These are phyloP conservation scores for Hydrolagus affinis DNA, from an alignment of 2,113 vertebrate species.

Conservation along the genomic window DNA sequence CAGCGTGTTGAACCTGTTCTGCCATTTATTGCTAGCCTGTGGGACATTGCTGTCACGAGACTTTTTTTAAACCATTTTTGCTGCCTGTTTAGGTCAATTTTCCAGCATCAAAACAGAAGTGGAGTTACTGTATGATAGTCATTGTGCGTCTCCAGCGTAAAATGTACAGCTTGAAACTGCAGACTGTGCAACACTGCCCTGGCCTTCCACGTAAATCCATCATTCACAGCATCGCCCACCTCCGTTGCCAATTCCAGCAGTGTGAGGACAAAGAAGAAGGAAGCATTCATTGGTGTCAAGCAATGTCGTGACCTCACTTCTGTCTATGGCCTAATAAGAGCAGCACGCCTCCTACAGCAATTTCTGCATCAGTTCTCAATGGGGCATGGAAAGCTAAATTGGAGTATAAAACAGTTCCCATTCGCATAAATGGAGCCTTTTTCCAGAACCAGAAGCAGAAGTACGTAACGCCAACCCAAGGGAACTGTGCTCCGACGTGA, in stretches of 20 bases:
- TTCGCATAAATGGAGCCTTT: too few species aligned
- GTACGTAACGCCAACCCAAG: too few species aligned
- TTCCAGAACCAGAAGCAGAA: too few species aligned
- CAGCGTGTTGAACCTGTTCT: too few species aligned
- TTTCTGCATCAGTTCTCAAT: neutral
- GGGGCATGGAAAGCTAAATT: neutral
- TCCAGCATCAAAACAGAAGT: neutral
- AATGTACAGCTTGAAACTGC: neutral
- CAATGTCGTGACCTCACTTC: neutral
- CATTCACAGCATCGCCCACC: neutral
- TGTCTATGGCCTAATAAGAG: neutral
- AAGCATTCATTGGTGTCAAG: neutral
- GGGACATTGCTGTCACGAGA: too few species aligned
- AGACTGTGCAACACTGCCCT: neutral
- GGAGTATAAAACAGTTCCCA: too few species aligned
- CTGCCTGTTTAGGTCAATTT: neutral
- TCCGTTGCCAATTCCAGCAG: neutral
- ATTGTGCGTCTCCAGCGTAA: neutral
- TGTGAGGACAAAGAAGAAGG: neutral
- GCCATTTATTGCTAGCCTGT: too few species aligned
- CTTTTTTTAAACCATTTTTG: too few species aligned
- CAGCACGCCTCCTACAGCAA: neutral
- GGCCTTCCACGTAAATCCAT: neutral
- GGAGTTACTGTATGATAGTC: neutral
- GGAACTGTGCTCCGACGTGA: too few species aligned